Evolutionary conservation across 2,797 vertebrate species (phyloP).

Genomic region (Hoplostethus mediterraneus): DNA sequence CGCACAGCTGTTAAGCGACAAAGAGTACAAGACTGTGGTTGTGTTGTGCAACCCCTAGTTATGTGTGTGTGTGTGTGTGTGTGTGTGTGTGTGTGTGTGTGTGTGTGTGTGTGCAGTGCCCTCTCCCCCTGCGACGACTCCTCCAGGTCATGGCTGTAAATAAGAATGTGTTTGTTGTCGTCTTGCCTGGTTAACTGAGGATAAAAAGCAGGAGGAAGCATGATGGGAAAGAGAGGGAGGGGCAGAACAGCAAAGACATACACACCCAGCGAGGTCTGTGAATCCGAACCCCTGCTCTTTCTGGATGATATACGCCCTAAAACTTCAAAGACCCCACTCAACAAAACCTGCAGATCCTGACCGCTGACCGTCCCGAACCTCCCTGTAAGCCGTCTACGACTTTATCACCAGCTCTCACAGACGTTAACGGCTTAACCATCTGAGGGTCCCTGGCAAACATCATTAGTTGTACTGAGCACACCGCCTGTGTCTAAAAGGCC

Average conservation of each 20-base stretch:
- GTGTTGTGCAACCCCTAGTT: background rate
- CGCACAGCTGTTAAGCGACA: slow-evolving; percentile 7
- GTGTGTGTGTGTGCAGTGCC: background rate
- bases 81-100: too few species aligned
- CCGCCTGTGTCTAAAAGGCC: slow-evolving; percentile 11
- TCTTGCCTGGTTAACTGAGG: slow-evolving; percentile 7
- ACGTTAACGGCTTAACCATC: slow-evolving; percentile 29
- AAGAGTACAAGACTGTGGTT: slow-evolving; percentile 17
- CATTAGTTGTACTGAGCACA: slow-evolving; percentile 35
- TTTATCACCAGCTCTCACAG: slow-evolving; percentile 18
- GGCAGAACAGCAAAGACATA: background rate
- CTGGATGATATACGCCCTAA: background rate
- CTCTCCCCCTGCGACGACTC: background rate
- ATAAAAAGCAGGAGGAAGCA: slow-evolving; percentile 8
- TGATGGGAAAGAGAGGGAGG: slow-evolving; percentile 2
- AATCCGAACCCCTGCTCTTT: slow-evolving; percentile 1
- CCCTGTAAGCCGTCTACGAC: slow-evolving; percentile 4
- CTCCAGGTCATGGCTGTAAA: background rate
- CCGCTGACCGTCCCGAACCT: slow-evolving; percentile 5
- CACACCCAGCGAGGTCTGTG: background rate
- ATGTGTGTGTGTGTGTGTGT: too few species aligned
- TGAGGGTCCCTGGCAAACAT: slow-evolving; percentile 51
- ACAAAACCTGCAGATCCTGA: slow-evolving; percentile 35
- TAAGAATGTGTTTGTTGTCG: background rate
- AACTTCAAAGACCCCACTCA: slow-evolving; percentile 43